Evolutionary conservation across 1,140 invertebrate species (phyloP).

Genomic region (Achroia grisella): DNA sequence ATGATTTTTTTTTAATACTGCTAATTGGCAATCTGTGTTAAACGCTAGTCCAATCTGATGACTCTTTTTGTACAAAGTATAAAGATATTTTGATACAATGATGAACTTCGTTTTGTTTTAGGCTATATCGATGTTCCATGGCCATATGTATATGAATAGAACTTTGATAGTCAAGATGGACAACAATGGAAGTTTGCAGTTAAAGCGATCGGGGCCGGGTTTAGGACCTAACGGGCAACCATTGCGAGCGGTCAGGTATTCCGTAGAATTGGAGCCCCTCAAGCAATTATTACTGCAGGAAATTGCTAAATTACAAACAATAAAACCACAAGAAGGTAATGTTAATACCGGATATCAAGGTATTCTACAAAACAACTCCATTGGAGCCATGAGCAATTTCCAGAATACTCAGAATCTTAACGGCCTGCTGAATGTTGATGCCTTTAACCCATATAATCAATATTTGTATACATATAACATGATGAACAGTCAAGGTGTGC

Average conservation of each 20-base stretch:
- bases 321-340: neutral
- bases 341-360: too few species aligned
- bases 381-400: neutral
- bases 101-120: conserved; percentile 1
- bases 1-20: too few species aligned
- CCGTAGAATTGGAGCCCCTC: conserved; percentile 2
- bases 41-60: too few species aligned
- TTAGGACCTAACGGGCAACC: conserved; percentile 89
- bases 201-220: conserved; percentile 90
- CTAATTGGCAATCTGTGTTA: too few species aligned
- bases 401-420: neutral
- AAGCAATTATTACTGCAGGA: conserved; percentile 1
- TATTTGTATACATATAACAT: too few species aligned
- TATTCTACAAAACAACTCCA: too few species aligned
- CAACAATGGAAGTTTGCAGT: conserved; percentile 32
- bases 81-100: too few species aligned
- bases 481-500: too few species aligned
- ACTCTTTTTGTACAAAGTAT: too few species aligned
- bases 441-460: neutral
- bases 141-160: conserved; percentile 90
- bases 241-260: conserved; percentile 78
- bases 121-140: conserved; percentile 96
- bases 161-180: conserved; percentile 93
- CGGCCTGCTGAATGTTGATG: neutral
- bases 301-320: neutral